A percentile compares a stretch with the other conserved stretches of the same genome.
Conservation (phyloP, 2,797 vertebrate species). For the Enteromius fasciolatus region DNA sequence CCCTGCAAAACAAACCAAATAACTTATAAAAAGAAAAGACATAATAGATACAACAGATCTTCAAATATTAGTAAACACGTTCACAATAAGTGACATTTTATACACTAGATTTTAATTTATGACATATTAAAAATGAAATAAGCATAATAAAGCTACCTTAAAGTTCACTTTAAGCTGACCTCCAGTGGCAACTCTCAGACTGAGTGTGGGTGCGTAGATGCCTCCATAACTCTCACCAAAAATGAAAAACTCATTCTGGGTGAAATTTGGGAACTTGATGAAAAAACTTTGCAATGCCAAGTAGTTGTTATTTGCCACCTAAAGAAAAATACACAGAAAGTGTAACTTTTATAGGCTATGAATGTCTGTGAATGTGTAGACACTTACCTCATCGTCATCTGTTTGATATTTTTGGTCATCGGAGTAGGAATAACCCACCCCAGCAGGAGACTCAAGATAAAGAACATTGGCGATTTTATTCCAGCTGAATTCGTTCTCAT, state of each 20-base stretch:
- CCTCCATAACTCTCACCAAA: constrained; percentile 83
- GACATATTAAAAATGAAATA: not conserved
- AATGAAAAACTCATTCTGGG: constrained; percentile 78
- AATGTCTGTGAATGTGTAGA: not conserved
- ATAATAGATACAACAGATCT: not conserved
- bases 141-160: constrained; percentile 67
- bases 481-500: constrained; percentile 80
- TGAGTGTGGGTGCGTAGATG: constrained; percentile 78
- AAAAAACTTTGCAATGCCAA: constrained; percentile 79
- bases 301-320: constrained; percentile 82
- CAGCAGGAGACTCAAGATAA: constrained; percentile 81
- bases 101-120: not conserved
- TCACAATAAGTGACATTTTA: not conserved
- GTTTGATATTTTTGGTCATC: constrained; percentile 74
- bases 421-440: constrained; percentile 82
- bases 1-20: constrained; percentile 65
- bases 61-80: not conserved
- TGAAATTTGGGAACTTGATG: constrained; percentile 77
- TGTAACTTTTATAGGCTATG: not conserved
- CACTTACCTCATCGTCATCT: constrained; percentile 72
- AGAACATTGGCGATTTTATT: constrained; percentile 79
- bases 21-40: not conserved
- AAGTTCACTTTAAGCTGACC: constrained; percentile 72
- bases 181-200: constrained; percentile 70
- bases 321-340: no score